Conservation (phyloP, 2,797 vertebrate genomes). For the Okamejei kenojei region DNA sequence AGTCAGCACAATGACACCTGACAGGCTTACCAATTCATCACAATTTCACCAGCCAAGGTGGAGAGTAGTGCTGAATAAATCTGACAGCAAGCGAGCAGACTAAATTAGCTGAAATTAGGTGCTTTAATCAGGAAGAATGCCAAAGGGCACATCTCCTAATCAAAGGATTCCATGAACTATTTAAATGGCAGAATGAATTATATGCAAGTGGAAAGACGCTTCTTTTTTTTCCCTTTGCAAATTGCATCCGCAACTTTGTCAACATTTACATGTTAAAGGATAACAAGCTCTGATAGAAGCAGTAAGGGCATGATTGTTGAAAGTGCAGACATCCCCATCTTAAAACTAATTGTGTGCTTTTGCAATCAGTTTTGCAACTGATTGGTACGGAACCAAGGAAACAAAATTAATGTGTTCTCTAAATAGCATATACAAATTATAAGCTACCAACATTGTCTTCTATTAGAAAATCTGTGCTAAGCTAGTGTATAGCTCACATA, state of each 20-base stretch:
- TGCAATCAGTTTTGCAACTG: no score
- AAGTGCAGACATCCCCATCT: not conserved
- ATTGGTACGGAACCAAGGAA: no score
- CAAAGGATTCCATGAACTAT: not conserved
- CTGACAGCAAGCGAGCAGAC: not conserved
- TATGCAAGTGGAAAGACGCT: not conserved
- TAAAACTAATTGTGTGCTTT: not conserved
- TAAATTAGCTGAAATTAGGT: not conserved
- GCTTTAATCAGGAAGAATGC: no score
- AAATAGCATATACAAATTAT: not conserved
- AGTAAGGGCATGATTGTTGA: not conserved
- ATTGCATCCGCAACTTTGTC: not conserved
- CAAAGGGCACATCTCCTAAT: not conserved
- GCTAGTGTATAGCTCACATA: not conserved
- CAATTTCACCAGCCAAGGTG: not conserved
- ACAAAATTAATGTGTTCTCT: not conserved
- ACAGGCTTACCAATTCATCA: constrained; percentile 2
- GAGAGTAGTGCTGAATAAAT: not conserved
- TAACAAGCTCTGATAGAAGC: constrained; percentile 35
- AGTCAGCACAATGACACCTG: not conserved
- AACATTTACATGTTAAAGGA: not conserved
- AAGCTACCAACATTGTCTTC: not conserved
- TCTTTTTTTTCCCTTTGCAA: no score
- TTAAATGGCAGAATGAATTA: not conserved
- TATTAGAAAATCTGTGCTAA: not conserved